A percentile compares a stretch with the other conserved stretches of the same genome.
Evolutionary conservation across 2,888 invertebrate species (phyloP).

Genomic region (Eugnorisma glareosa): DNA sequence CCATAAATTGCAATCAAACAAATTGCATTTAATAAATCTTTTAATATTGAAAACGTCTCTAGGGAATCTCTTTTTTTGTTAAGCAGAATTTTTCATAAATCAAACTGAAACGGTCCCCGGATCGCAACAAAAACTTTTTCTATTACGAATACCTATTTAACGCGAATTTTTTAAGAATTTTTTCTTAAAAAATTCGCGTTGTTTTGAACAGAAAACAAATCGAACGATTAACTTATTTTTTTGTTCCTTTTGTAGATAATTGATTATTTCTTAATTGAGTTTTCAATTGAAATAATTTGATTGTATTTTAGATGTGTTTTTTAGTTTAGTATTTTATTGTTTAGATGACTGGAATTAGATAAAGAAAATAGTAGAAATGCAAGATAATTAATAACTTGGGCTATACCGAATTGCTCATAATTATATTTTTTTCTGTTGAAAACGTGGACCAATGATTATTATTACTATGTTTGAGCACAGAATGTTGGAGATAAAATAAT

Average conservation of each 20-base stretch:
- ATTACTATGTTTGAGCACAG: not conserved
- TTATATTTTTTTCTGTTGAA: not conserved
- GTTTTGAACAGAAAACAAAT: slow-evolving; percentile 49
- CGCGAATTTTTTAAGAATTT: slow-evolving; percentile 41
- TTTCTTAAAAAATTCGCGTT: slow-evolving; percentile 27
- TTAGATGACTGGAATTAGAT: not conserved
- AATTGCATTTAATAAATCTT: slow-evolving; percentile 61
- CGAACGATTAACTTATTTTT: slow-evolving; percentile 35
- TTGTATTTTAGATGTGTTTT: not conserved
- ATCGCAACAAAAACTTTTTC: slow-evolving; percentile 68
- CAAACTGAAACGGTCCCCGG: slow-evolving; percentile 49
- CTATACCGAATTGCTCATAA: not conserved
- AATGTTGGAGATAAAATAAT: not conserved
- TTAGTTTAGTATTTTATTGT: not conserved
- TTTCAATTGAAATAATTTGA: slow-evolving; percentile 4
- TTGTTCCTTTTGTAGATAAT: slow-evolving; percentile 15
- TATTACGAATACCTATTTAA: slow-evolving; percentile 67
- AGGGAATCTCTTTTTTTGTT: slow-evolving; percentile 58
- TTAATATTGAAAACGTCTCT: slow-evolving; percentile 65
- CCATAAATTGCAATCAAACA: slow-evolving; percentile 50
- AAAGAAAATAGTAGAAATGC: not conserved
- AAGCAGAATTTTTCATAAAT: slow-evolving; percentile 71
- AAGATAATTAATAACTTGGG: not conserved
- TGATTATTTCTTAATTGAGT: slow-evolving; percentile 4
- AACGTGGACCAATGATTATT: not conserved